phyloP scores from a whole-genome alignment of 1,140 invertebrate genomes.

The Solenopsis invicta region DNA sequence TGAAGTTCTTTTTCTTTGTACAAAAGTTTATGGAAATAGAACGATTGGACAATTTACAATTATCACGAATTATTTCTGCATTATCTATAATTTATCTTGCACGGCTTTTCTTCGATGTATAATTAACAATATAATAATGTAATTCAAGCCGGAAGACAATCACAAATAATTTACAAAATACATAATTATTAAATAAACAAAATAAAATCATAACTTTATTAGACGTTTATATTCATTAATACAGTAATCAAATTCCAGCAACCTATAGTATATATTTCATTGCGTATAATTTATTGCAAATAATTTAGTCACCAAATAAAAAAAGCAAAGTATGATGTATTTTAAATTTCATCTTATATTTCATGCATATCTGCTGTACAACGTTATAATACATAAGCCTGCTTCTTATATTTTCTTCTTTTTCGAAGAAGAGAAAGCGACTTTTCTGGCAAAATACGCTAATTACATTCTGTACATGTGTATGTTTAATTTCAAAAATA shows the following conservation, averaged over 20 bases:
- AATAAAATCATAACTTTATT: conserved; percentile 19
- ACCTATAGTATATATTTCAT: background rate
- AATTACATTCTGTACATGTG: conserved; percentile 52
- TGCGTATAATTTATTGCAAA: conserved; percentile 42
- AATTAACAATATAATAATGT: background rate
- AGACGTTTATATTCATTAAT: conserved; percentile 15
- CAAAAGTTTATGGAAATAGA: conserved; percentile 73
- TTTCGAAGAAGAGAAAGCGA: background rate
- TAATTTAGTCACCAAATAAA: conserved; percentile 66
- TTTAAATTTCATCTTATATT: conserved; percentile 40
- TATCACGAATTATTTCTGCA: conserved; percentile 36
- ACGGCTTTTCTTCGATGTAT: background rate
- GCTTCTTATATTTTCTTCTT: conserved; percentile 39
- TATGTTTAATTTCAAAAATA: conserved; percentile 58
- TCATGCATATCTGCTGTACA: conserved; percentile 65
- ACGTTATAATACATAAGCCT: conserved; percentile 71
- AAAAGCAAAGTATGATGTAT: conserved; percentile 46
- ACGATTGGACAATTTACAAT: conserved; percentile 56
- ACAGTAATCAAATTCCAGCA: background rate
- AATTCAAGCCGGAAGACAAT: conserved; percentile 36
- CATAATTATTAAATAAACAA: conserved; percentile 30
- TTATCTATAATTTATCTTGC: conserved; percentile 33
- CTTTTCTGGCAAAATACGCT: conserved; percentile 14
- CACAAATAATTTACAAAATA: conserved; percentile 35
- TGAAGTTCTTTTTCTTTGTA: conserved; percentile 59